phyloP scores from a whole-genome alignment of 2,113 vertebrate species.

The Phylloscopus trochiloides region DNA sequence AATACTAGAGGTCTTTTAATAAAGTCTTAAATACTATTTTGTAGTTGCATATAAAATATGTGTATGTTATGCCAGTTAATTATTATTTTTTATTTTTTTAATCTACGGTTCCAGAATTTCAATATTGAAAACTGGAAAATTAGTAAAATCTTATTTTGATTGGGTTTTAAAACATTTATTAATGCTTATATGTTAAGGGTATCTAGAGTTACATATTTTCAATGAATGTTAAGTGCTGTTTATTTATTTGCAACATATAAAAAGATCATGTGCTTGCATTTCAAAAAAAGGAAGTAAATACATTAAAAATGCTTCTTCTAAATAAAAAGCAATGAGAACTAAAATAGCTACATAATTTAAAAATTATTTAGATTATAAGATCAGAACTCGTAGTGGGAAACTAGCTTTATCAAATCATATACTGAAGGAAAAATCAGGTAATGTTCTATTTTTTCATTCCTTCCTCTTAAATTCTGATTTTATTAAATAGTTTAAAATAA shows the following conservation, averaged over 20 bases:
- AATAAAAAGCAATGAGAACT: background rate
- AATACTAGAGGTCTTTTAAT: background rate
- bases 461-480: background rate
- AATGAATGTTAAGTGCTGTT: background rate
- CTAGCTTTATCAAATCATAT: background rate
- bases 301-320: background rate
- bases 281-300: background rate
- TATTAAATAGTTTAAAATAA: background rate
- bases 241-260: background rate
- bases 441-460: background rate
- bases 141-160: background rate
- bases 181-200: background rate
- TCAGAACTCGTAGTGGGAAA: background rate
- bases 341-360: background rate
- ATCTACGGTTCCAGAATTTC: conserved; percentile 11
- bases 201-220: background rate
- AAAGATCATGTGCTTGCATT: background rate
- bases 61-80: background rate
- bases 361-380: background rate
- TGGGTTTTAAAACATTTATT: background rate
- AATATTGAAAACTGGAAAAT: background rate
- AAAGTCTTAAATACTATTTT: background rate
- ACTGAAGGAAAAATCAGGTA: background rate
- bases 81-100: background rate
- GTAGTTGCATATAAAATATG: background rate